Percentiles rank a stretch among this genome's conserved stretches.
Conservation (phyloP, 2,888 invertebrate species). For the Aspidiotus rigidus region DNA sequence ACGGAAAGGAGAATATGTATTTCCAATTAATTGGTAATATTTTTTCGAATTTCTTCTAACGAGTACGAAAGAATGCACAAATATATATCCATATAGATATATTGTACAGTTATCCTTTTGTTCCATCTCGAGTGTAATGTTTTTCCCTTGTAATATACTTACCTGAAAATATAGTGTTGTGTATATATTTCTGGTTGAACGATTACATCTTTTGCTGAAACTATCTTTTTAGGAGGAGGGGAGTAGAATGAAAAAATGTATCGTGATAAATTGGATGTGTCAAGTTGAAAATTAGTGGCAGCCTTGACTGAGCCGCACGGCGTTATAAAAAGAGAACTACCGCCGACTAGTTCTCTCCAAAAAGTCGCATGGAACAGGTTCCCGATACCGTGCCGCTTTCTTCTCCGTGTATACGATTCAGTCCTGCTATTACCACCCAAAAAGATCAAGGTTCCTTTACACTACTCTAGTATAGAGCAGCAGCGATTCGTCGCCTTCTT, state of each 20-base stretch:
- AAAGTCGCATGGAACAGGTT: constrained; percentile 33
- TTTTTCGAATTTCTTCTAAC: too few species aligned
- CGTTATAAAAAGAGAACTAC: constrained; percentile 32
- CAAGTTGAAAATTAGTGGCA: constrained; percentile 32
- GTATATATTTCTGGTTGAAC: constrained; percentile 10
- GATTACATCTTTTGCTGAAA: constrained; percentile 16
- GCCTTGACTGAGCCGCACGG: constrained; percentile 33
- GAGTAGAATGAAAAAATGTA: constrained; percentile 6
- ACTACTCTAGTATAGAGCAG: constrained; percentile 21
- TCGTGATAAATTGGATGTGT: constrained; percentile 32
- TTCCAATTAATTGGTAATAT: too few species aligned
- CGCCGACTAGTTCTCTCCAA: constrained; percentile 30
- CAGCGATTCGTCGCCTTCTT: background rate
- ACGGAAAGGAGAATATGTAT: too few species aligned
- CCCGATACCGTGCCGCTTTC: constrained; percentile 20
- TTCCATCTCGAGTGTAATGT: too few species aligned
- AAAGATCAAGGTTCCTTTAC: constrained; percentile 30
- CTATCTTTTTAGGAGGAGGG: constrained; percentile 5
- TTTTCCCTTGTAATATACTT: too few species aligned
- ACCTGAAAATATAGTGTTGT: too few species aligned
- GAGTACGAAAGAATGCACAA: too few species aligned
- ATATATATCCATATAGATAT: too few species aligned
- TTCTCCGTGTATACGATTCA: constrained; percentile 5
- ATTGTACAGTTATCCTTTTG: too few species aligned
- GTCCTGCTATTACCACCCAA: constrained; percentile 29